phyloP scores from a whole-genome alignment of 2,888 invertebrate species.

The Perizoma flavofasciatum region DNA sequence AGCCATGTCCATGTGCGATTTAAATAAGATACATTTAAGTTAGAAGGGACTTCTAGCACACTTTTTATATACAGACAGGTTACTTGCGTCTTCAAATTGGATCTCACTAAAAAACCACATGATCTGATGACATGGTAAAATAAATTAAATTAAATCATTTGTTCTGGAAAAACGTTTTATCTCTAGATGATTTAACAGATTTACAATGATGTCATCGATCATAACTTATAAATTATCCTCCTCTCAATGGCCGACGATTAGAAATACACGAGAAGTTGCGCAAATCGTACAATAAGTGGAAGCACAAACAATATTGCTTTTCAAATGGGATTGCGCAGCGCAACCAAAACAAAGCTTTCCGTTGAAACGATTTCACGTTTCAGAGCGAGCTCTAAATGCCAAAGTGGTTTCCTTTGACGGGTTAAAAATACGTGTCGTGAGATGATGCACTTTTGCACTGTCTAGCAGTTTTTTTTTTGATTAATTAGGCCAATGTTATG shows the following conservation, averaged over 20 bases:
- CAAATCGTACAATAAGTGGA: conserved; percentile 20
- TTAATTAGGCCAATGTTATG: conserved; percentile 49
- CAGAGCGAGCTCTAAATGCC: conserved; percentile 12
- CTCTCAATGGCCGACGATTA: conserved; percentile 22
- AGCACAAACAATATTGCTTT: conserved; percentile 17
- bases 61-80: too few relatives aligned
- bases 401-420: conserved; percentile 25
- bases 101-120: too few relatives aligned
- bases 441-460: conserved; percentile 30
- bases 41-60: not conserved
- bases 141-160: too few relatives aligned
- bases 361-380: conserved; percentile 22
- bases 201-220: not conserved
- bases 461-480: conserved; percentile 41
- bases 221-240: conserved; percentile 9
- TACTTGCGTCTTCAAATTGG: too few relatives aligned
- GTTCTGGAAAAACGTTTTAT: too few relatives aligned
- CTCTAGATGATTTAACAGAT: too few relatives aligned
- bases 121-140: too few relatives aligned
- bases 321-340: conserved; percentile 11
- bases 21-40: not conserved
- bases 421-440: conserved; percentile 37
- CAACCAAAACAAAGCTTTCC: conserved; percentile 14
- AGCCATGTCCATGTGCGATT: too few relatives aligned
- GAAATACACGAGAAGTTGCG: conserved; percentile 14